These are phyloP conservation scores for Monopis laevigella DNA, from an alignment of 2,888 invertebrate species.

Conservation along the genomic window DNA sequence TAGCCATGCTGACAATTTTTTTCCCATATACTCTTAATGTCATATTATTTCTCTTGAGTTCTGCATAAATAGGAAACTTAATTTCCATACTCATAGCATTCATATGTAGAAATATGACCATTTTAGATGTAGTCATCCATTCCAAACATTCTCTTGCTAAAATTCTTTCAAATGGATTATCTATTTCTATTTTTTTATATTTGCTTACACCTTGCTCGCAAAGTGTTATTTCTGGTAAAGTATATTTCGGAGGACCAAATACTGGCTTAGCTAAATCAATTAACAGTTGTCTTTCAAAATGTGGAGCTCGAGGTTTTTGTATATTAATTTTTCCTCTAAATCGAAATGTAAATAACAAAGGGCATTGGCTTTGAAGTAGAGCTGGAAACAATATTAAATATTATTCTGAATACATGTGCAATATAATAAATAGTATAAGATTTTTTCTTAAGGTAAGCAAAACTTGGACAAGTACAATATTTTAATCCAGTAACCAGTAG, in stretches of 20 bases:
- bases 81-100: conserved; percentile 77
- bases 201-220: conserved; percentile 47
- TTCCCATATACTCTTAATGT: conserved; percentile 72
- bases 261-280: conserved; percentile 73
- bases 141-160: conserved; percentile 76
- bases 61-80: conserved; percentile 69
- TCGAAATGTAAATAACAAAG: conserved; percentile 68
- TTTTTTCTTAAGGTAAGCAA: no score
- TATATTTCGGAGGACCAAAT: conserved; percentile 53
- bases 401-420: neutral
- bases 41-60: conserved; percentile 74
- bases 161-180: conserved; percentile 77
- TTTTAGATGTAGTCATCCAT: conserved; percentile 75
- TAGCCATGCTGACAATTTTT: conserved; percentile 72
- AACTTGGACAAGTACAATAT: no score
- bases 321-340: conserved; percentile 82
- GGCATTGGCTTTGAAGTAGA: conserved; percentile 43
- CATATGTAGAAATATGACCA: conserved; percentile 76
- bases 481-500: no score
- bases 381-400: conserved; percentile 28
- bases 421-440: no score
- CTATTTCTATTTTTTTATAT: conserved; percentile 32
- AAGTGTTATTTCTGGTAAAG: conserved; percentile 49
- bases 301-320: conserved; percentile 75
- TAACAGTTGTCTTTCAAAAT: conserved; percentile 73